phyloP scores from a whole-genome alignment of 2,797 vertebrate genomes.

The Kryptopterus vitreolus region DNA sequence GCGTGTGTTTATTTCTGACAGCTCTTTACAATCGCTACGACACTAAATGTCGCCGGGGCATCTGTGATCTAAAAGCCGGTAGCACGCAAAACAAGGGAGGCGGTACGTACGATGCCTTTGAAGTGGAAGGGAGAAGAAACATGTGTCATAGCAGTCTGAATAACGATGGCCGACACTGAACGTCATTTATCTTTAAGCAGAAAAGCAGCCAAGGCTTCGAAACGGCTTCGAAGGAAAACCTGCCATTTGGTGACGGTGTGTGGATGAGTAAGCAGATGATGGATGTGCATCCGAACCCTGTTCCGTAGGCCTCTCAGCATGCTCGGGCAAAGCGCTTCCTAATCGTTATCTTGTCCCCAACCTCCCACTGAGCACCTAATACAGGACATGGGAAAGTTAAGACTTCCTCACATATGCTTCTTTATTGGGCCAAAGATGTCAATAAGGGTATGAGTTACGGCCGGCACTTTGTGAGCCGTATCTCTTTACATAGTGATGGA shows the following conservation, averaged over 20 bases:
- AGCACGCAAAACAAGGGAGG: conserved; percentile 27
- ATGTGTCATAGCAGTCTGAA: neutral
- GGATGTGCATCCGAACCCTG: conserved; percentile 54
- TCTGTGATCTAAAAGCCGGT: conserved; percentile 54
- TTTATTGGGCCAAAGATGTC: conserved; percentile 59
- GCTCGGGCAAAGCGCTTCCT: conserved; percentile 58
- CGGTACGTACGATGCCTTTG: conserved; percentile 4
- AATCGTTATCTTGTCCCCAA: conserved; percentile 61
- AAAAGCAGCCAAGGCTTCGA: conserved; percentile 10
- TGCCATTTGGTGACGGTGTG: conserved; percentile 5
- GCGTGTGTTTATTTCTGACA: conserved; percentile 53
- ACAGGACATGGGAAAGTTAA: conserved; percentile 57
- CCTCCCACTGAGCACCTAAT: conserved; percentile 60
- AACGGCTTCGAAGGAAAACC: neutral
- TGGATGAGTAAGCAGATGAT: conserved; percentile 39
- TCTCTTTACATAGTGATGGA: conserved; percentile 30
- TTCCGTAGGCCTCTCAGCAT: conserved; percentile 52
- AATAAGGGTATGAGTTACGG: conserved; percentile 53
- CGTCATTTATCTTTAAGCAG: conserved; percentile 23
- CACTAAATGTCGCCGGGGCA: conserved; percentile 55
- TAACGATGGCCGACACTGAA: neutral
- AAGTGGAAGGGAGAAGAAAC: conserved; percentile 10
- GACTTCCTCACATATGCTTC: conserved; percentile 62
- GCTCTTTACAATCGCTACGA: conserved; percentile 41
- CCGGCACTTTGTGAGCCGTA: conserved; percentile 44